Evolutionary conservation across 2,113 vertebrate genomes (phyloP).

Genomic region (Aphelocoma coerulescens): DNA sequence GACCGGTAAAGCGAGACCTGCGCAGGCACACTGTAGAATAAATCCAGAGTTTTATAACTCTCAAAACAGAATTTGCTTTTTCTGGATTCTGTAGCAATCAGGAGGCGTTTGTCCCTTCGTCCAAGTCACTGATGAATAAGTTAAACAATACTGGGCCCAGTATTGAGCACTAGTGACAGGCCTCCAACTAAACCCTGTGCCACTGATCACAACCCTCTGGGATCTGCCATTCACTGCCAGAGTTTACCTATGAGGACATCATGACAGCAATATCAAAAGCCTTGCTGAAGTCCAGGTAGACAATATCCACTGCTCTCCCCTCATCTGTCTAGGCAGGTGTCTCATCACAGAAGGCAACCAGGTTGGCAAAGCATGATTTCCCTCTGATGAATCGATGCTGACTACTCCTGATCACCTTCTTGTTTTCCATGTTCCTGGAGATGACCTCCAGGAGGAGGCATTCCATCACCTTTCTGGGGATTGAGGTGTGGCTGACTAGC

Average conservation of each 20-base stretch:
- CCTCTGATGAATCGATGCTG: neutral
- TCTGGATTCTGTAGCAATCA: neutral
- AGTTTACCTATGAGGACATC: neutral
- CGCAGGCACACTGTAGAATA: neutral
- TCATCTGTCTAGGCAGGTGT: neutral
- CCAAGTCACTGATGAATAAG: neutral
- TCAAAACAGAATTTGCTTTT: neutral
- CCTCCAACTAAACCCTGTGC: neutral
- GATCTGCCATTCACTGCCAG: neutral
- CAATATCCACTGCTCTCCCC: neutral
- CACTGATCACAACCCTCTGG: neutral
- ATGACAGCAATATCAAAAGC: neutral
- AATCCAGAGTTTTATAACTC: neutral
- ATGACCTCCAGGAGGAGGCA: neutral
- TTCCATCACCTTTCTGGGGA: neutral
- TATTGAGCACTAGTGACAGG: neutral
- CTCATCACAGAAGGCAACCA: neutral
- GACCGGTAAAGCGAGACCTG: neutral
- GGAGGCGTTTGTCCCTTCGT: neutral
- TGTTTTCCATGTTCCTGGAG: neutral
- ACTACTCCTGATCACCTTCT: neutral
- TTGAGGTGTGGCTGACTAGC: neutral
- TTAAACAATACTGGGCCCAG: neutral
- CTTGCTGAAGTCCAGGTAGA: neutral
- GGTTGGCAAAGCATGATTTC: neutral